Evolutionary conservation across 2,797 vertebrate species (phyloP).

Genomic region (Pteronotus mesoamericanus): DNA sequence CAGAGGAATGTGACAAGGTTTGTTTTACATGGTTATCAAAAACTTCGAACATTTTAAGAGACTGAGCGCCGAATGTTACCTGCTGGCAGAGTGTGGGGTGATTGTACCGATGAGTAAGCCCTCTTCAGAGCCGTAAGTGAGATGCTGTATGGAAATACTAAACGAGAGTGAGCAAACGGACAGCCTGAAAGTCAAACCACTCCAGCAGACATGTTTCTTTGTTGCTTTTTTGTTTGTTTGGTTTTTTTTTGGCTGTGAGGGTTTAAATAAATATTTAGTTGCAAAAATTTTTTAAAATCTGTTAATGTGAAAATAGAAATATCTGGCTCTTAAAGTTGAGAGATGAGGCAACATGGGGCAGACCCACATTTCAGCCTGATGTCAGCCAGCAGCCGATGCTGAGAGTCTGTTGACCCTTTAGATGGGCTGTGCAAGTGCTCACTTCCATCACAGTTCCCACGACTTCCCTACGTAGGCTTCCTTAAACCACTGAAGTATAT

Average conservation of each 20-base stretch:
- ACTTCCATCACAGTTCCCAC: background rate
- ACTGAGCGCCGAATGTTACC: background rate
- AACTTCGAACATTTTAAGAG: constrained; percentile 48
- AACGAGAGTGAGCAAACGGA: background rate
- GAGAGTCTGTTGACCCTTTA: background rate
- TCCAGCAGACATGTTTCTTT: background rate
- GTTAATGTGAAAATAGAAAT: background rate
- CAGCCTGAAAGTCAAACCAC: background rate
- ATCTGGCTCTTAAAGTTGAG: background rate
- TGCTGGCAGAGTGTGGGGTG: background rate
- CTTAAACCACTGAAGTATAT: background rate
- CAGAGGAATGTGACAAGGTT: constrained; percentile 69
- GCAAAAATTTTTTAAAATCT: background rate
- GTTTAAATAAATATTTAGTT: background rate
- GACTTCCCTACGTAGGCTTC: background rate
- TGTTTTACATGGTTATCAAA: constrained; percentile 61
- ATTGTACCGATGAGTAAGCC: background rate
- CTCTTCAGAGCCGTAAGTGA: background rate
- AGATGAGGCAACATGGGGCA: background rate
- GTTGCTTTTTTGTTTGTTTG: background rate
- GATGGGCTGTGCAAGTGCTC: rapidly evolving
- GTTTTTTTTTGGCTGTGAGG: background rate
- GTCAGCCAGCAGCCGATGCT: background rate
- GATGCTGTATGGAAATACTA: background rate
- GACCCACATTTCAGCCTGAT: background rate